Conservation (phyloP, 2,113 vertebrate genomes). For the Coryphaenoides rupestris region DNA sequence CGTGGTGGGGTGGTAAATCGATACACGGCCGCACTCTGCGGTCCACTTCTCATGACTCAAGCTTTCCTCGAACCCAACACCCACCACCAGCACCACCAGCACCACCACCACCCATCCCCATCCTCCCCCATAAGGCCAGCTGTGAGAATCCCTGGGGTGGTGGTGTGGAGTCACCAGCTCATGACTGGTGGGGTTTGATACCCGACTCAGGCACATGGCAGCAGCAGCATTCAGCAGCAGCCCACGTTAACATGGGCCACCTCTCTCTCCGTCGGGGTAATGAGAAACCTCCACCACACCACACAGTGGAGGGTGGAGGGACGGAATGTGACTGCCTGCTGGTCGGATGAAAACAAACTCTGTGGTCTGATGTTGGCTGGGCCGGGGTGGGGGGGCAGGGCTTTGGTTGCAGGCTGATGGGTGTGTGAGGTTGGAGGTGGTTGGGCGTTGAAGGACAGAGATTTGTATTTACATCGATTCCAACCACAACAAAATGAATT, state of each 20-base stretch:
- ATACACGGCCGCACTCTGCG: conserved; percentile 30
- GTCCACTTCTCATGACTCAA: conserved; percentile 49
- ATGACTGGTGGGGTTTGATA: conserved; percentile 32
- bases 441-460: no score
- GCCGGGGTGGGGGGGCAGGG: no score
- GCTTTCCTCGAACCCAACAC: conserved; percentile 51
- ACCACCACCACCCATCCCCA: no score
- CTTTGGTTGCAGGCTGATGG: no score
- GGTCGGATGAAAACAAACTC: conserved; percentile 42
- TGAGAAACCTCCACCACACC: conserved; percentile 35
- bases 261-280: conserved; percentile 44
- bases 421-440: no score
- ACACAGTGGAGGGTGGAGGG: conserved; percentile 26
- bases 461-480: no score
- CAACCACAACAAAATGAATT: no score
- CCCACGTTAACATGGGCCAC: conserved; percentile 28
- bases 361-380: not conserved
- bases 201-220: conserved; percentile 44
- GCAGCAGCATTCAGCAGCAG: no score
- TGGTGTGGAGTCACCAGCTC: conserved; percentile 24
- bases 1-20: conserved; percentile 15
- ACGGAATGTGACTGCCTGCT: conserved; percentile 35
- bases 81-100: conserved; percentile 21
- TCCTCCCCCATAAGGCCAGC: conserved; percentile 44
- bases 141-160: conserved; percentile 41